These are phyloP conservation scores for Drosophila prostipennis DNA, from an alignment of 2,888 invertebrate genomes.

Conservation along the genomic window DNA sequence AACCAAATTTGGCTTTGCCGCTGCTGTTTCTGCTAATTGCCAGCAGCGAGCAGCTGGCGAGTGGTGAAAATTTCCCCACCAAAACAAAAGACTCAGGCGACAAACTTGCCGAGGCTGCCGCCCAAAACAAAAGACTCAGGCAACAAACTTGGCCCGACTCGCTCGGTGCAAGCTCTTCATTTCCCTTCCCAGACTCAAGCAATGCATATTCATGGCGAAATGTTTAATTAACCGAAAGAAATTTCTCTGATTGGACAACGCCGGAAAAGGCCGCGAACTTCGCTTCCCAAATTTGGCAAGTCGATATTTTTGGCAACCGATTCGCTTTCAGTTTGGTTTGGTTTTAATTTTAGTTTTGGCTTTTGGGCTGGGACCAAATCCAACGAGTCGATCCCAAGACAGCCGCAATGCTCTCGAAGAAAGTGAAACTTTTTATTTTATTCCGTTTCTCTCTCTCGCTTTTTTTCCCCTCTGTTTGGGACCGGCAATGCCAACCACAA, in stretches of 20 bases:
- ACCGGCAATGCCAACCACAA: slow-evolving; percentile 48
- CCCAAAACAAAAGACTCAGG: slow-evolving; percentile 3
- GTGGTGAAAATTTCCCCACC: slow-evolving; percentile 65
- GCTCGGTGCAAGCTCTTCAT: slow-evolving; percentile 2
- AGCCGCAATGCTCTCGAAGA: slow-evolving; percentile 56
- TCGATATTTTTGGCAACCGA: slow-evolving; percentile 21
- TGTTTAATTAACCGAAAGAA: slow-evolving; percentile 21
- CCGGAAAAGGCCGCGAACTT: slow-evolving; percentile 55
- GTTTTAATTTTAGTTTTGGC: slow-evolving; percentile 1
- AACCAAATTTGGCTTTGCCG: slow-evolving; percentile 72
- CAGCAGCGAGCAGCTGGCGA: slow-evolving; percentile 38
- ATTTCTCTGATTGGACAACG: slow-evolving; percentile 54
- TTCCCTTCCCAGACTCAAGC: slow-evolving; percentile 14
- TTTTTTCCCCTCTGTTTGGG: slow-evolving; percentile 19
- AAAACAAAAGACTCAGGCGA: slow-evolving; percentile 61
- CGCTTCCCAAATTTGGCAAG: slow-evolving; percentile 53
- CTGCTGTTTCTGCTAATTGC: slow-evolving; percentile 64
- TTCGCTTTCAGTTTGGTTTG: slow-evolving; percentile 35
- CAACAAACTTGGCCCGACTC: background rate
- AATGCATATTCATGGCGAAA: slow-evolving; percentile 62
- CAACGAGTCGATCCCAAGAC: slow-evolving; percentile 29
- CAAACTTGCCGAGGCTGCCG: slow-evolving; percentile 47
- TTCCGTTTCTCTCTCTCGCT: slow-evolving; percentile 18
- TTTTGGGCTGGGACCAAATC: slow-evolving; percentile 28
- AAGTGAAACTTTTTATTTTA: slow-evolving; percentile 69